Evolutionary conservation across 2,888 invertebrate genomes (phyloP), one percentile per base, ranked within the genome.

Genomic region (Adelphocoris suturalis): DNA sequence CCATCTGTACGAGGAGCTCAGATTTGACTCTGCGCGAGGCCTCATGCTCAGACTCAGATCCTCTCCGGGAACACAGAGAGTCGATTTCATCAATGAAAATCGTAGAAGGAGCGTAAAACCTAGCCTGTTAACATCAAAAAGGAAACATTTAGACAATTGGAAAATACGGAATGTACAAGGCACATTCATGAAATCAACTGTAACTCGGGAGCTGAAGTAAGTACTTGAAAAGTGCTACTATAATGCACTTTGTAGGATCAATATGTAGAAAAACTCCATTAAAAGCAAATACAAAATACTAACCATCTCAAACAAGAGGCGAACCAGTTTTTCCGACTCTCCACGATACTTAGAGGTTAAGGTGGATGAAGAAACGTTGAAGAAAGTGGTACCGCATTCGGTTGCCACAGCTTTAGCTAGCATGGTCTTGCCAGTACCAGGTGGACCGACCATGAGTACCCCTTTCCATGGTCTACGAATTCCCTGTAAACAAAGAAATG

Each of bases 71-170:
- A 93, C 99, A 99, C 91, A 99, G 94, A 46, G 99, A 98, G 94
- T 99, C 99, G 91, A 99, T 99, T 95, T 99, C 99, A 94, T 99
- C 99, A 90, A 99, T 98, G 94, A 99, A 99, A 92, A 99, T 99
- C 90, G 99, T 99, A 93, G 98, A 98, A 7, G 99, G 99, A 90
- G 99, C 99, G 95, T 99, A 99, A 94, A 98, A 99, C 92, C 99
- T 95, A 1, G 99, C 99, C 97, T 97, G 93, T 9, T 94, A 94
- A 84, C n/a, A 55, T 47, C 52, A 16, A 80, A 27, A 52, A 14
- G 52, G 12, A 52, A 52, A 52, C 52, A 7, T 7, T 37, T 37
- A 7, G 37, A 37, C 3, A 2, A 37, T 2, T 37, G 37, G 37
- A 4, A 7, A 37, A 37, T 2, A 37, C n/a, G 7, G 37, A 37